These are phyloP conservation scores for Syngnathus acus DNA, from an alignment of 2,797 vertebrate species.

Conservation along the genomic window DNA sequence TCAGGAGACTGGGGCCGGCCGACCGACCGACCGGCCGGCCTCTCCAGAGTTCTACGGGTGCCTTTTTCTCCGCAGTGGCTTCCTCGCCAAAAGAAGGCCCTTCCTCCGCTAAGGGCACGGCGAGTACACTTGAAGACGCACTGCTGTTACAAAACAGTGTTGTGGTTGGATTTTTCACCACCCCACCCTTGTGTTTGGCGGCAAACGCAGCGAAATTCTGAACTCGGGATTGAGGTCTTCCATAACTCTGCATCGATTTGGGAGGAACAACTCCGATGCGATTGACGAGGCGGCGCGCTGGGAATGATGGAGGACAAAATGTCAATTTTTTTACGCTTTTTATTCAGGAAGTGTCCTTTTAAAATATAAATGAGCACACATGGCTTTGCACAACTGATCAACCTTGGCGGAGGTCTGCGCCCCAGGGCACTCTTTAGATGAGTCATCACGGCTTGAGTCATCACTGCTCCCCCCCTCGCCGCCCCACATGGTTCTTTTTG, in stretches of 20 bases:
- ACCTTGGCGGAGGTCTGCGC: background rate
- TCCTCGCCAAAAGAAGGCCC: constrained; percentile 21
- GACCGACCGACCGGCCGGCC: constrained; percentile 39
- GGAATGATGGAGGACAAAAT: background rate
- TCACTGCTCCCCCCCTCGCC: background rate
- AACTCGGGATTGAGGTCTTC: constrained; percentile 1
- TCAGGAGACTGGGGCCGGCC: constrained; percentile 66
- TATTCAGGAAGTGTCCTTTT: background rate
- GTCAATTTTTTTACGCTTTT: background rate
- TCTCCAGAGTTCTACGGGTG: constrained; percentile 45
- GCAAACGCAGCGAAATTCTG: background rate
- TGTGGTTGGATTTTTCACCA: constrained; percentile 4
- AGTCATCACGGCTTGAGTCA: constrained; percentile 1
- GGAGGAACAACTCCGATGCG: background rate
- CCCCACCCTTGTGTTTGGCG: constrained; percentile 5
- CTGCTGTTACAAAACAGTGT: constrained; percentile 14
- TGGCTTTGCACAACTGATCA: background rate
- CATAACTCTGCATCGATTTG: background rate
- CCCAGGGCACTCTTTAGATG: background rate
- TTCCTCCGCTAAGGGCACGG: constrained; percentile 30
- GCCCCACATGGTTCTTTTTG: background rate
- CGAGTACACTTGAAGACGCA: constrained; percentile 5
- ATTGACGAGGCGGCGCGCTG: background rate
- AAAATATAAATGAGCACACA: background rate
- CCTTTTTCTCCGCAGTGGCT: constrained; percentile 43